Percentiles rank a stretch among this genome's conserved stretches.
Conservation (phyloP, 2,113 vertebrate species). For the Hippocampus zosterae region DNA sequence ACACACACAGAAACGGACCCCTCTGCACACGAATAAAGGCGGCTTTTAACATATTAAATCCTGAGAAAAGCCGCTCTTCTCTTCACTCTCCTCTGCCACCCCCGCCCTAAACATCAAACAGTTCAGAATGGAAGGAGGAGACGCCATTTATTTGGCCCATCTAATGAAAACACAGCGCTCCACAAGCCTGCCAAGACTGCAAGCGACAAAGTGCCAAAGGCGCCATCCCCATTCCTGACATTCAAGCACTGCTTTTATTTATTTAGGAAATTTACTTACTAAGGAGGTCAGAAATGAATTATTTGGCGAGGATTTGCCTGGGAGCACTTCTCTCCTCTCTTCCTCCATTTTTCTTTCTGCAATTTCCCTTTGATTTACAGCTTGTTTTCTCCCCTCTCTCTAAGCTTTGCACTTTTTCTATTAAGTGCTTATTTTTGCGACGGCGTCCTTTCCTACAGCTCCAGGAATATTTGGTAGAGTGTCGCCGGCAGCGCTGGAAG, state of each 20-base stretch:
- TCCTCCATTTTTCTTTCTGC: constrained; percentile 60
- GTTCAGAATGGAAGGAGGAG: constrained; percentile 59
- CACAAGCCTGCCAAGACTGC: constrained; percentile 64
- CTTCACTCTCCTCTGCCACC: constrained; percentile 35
- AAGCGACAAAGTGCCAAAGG: constrained; percentile 68
- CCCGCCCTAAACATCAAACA: constrained; percentile 68
- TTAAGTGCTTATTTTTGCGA: constrained; percentile 66
- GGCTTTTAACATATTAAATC: constrained; percentile 77
- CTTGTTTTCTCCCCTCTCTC: constrained; percentile 28
- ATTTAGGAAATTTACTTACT: constrained; percentile 79
- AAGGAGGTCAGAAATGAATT: constrained; percentile 79
- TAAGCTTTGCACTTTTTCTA: constrained; percentile 55
- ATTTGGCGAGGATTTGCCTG: constrained; percentile 75
- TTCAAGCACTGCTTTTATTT: constrained; percentile 76
- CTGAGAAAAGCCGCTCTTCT: constrained; percentile 62
- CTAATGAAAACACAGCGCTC: constrained; percentile 67
- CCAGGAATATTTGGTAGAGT: constrained; percentile 62
- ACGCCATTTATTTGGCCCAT: constrained; percentile 72
- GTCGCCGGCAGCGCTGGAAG: constrained; percentile 65
- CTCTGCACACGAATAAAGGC: constrained; percentile 52
- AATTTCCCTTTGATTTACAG: constrained; percentile 72
- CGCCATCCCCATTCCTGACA: constrained; percentile 69
- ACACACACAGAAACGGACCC: constrained; percentile 5
- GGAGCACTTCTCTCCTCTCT: constrained; percentile 60
- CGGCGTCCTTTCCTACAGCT: constrained; percentile 64